Conservation (phyloP, 1,140 invertebrate species). For the Chironomus striatipennis region DNA sequence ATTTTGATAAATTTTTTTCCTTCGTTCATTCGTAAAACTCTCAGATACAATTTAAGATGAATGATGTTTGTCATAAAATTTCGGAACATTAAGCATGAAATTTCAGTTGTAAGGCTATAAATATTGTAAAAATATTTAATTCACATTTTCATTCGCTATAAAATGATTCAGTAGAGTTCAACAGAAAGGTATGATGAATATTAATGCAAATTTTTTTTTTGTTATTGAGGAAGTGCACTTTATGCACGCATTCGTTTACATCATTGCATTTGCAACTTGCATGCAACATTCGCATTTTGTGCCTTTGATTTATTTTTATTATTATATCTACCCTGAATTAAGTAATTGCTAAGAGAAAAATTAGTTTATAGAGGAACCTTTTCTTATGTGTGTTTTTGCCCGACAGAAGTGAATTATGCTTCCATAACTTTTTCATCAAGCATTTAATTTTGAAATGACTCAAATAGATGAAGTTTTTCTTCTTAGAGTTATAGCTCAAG, state of each 20-base stretch:
- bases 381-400: neutral
- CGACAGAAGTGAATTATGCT: neutral
- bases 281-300: neutral
- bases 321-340: neutral
- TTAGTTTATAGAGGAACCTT: neutral
- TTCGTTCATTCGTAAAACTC: neutral
- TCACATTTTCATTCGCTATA: neutral
- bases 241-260: slow-evolving; percentile 6
- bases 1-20: neutral
- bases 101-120: slow-evolving; percentile 1
- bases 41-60: neutral
- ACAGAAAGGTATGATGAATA: too few relatives aligned
- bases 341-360: neutral
- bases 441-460: neutral
- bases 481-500: too few relatives aligned
- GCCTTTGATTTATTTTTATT: neutral
- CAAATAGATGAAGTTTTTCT: neutral
- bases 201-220: too few relatives aligned
- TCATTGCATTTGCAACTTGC: neutral
- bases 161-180: neutral
- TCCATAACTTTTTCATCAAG: neutral
- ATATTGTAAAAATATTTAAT: neutral
- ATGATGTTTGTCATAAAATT: slow-evolving; percentile 14
- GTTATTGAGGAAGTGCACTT: neutral
- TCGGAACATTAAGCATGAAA: slow-evolving; percentile 8